Percentiles rank a stretch among this genome's conserved stretches.
Conservation (phyloP, 2,888 invertebrate genomes). For the Halictus quadricinctus region DNA sequence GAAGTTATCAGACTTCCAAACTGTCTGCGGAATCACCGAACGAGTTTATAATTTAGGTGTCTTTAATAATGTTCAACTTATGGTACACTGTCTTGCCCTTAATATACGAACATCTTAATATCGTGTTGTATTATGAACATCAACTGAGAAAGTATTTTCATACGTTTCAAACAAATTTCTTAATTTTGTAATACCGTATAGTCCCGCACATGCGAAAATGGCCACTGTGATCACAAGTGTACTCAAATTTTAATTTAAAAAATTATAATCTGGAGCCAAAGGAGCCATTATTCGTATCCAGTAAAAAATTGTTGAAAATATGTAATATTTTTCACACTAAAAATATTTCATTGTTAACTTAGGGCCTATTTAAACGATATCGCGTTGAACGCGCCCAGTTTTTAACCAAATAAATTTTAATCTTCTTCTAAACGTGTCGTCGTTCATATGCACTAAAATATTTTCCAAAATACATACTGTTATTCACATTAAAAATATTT, state of each 20-base stretch:
- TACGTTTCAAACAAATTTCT: neutral
- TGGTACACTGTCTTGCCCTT: too few species aligned
- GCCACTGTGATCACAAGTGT: neutral
- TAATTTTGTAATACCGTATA: neutral
- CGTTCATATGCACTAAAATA: neutral
- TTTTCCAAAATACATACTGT: neutral
- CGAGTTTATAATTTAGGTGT: neutral
- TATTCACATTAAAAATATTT: neutral
- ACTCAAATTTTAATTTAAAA: neutral
- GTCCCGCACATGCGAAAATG: neutral
- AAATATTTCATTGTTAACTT: neutral
- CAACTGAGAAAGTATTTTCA: neutral
- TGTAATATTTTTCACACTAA: too few species aligned
- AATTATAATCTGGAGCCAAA: too few species aligned
- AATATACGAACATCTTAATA: too few species aligned
- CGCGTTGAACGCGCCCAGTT: too few species aligned
- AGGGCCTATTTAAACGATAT: neutral
- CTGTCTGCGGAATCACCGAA: neutral
- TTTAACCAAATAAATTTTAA: too few species aligned
- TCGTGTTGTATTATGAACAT: neutral
- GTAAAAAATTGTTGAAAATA: neutral
- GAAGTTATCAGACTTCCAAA: constrained; percentile 3
- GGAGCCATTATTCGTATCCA: neutral
- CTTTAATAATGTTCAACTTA: neutral
- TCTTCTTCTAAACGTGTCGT: neutral